Evolutionary conservation across 2,113 vertebrate species (phyloP).

Genomic region (Ploceus nigricollis): DNA sequence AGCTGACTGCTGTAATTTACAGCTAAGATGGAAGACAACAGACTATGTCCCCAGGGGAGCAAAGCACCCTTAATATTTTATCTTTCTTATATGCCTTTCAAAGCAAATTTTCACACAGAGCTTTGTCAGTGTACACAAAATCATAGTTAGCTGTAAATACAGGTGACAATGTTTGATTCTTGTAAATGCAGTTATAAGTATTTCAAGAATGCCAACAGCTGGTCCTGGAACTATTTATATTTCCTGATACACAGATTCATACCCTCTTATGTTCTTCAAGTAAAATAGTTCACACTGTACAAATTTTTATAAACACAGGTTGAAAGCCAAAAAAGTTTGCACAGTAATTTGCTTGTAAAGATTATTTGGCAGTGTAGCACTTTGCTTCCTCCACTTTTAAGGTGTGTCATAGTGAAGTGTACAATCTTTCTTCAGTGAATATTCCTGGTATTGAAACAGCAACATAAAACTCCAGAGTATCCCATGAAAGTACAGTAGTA

Average conservation of each 20-base stretch:
- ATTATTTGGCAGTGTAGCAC: neutral
- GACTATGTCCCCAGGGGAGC: neutral
- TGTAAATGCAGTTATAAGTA: neutral
- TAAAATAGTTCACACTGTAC: neutral
- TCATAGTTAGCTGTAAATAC: neutral
- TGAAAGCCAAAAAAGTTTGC: neutral
- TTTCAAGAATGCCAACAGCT: neutral
- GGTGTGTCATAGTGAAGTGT: neutral
- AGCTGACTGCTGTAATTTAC: neutral
- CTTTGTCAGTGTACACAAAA: neutral
- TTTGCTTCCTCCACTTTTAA: neutral
- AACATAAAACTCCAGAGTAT: neutral
- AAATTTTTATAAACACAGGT: neutral
- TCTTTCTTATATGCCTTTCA: neutral
- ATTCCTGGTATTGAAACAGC: neutral
- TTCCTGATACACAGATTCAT: neutral
- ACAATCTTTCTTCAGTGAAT: neutral
- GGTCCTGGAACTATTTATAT: neutral
- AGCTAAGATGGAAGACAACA: neutral
- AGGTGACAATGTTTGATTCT: neutral
- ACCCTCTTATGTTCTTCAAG: fast-evolving
- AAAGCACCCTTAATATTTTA: neutral
- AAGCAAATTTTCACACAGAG: neutral
- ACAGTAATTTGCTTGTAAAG: neutral
- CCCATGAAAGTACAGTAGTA: neutral